Evolutionary conservation across 2,113 vertebrate genomes (phyloP), one percentile per base, ranked within the genome.

Genomic region (Bagarius yarrelli): DNA sequence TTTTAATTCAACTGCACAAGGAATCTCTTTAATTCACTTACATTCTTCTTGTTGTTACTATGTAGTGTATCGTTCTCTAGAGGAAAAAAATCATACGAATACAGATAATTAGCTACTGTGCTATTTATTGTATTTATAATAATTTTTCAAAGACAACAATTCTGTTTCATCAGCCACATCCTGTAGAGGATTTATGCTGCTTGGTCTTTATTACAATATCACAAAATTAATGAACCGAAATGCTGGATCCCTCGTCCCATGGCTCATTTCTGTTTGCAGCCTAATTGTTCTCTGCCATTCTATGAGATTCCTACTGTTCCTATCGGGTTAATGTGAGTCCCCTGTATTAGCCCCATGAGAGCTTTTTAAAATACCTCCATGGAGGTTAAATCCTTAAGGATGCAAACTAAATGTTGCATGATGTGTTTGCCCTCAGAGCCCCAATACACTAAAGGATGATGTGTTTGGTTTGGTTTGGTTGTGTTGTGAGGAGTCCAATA

Each of bases 61-160:
- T 67, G 57, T 36, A 50, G 69, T 21, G 61, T 2, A 56, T 63
- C 27, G 55, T 66, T 23, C 59, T 63, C 44, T 64, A 59, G 30
- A 19, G 55, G 55, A 82, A 79, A 61, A 75, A n/a, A n/a, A n/a
- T 69, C 74, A 67, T 47, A 30, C 36, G 60, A 40, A 74, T 47
- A 12, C 44, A 79, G 83, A 27, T 80, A 85, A 85, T 82, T 82
- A 85, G 71, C 19, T 56, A 18, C 70, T 63, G 76, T 56, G 80
- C 57, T 66, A 78, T 50, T 80, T 3, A 77, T 57, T 76, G 56
- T 32, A 56, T 83, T 83, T 80, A 83, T 85, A 80, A 83, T 34
- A 50, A 53, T 79, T 67, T 82, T 34, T 85, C 73, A 76, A 47
- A 79, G 80, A 80, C 21, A 30, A 71, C 40, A 82, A 64, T 53